These are phyloP conservation scores for Scytalopus superciliaris DNA, from an alignment of 2,113 vertebrate species.

Conservation along the genomic window DNA sequence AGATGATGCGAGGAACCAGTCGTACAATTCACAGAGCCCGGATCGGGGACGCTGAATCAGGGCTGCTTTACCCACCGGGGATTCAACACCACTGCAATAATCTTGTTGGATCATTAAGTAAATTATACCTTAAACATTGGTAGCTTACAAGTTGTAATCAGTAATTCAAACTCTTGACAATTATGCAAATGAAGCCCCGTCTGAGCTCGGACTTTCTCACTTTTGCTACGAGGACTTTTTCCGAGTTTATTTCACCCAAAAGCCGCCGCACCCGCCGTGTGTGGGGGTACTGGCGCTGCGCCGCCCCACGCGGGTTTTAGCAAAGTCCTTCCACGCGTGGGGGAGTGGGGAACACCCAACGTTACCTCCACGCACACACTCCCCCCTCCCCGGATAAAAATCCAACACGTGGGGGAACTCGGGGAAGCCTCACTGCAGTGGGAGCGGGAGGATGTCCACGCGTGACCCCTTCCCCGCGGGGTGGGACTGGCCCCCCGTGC, in stretches of 20 bases:
- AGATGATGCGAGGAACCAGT: not conserved
- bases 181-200: constrained; percentile 16
- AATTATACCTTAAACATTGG: constrained; percentile 39
- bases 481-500: not conserved
- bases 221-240: not conserved
- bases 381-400: too few species aligned
- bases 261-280: not conserved
- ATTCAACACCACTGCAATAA: not conserved
- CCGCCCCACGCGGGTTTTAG: not conserved
- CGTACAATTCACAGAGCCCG: not conserved
- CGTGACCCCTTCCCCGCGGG: not conserved
- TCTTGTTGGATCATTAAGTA: constrained; percentile 54
- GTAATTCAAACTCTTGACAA: constrained; percentile 51
- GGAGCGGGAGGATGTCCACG: not conserved
- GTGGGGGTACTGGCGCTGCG: not conserved
- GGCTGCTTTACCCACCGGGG: not conserved
- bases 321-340: not conserved
- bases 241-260: not conserved
- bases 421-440: not conserved
- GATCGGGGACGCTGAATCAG: constrained; percentile 13
- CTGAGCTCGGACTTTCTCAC: not conserved
- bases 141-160: constrained; percentile 44
- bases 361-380: fast-evolving
- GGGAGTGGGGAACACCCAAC: not conserved
- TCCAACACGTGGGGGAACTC: not conserved